Percentiles rank a stretch among this genome's conserved stretches.
Conservation (phyloP, 2,797 vertebrate genomes). For the Hydrophis major region DNA sequence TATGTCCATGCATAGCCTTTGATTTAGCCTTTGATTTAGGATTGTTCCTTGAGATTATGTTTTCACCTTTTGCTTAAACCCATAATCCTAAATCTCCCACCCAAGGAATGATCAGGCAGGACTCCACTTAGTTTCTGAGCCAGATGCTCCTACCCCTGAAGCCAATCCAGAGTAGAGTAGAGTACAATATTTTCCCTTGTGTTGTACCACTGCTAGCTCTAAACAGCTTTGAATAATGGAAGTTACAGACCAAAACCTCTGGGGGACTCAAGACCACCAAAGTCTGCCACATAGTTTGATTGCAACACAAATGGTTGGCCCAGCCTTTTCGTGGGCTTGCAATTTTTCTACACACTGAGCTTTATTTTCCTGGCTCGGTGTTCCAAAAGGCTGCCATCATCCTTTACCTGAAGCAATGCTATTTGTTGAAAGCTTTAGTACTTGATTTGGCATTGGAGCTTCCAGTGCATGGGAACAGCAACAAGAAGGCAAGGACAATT, state of each 20-base stretch:
- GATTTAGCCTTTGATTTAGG: too few relatives aligned
- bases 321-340: neutral
- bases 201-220: neutral
- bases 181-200: neutral
- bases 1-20: neutral
- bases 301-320: neutral
- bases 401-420: neutral
- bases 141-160: neutral
- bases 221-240: neutral
- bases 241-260: neutral
- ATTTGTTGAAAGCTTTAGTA: neutral
- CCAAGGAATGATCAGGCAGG: neutral
- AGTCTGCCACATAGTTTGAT: neutral
- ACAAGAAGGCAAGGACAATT: neutral
- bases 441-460: neutral
- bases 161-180: neutral
- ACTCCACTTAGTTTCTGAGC: neutral
- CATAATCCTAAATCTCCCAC: neutral
- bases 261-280: neutral
- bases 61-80: neutral
- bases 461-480: neutral
- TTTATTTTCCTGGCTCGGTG: neutral
- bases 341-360: neutral
- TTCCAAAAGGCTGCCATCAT: neutral
- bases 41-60: neutral